Evolutionary conservation across 2,113 vertebrate species (phyloP).

Genomic region (Syngnathus scovelli): DNA sequence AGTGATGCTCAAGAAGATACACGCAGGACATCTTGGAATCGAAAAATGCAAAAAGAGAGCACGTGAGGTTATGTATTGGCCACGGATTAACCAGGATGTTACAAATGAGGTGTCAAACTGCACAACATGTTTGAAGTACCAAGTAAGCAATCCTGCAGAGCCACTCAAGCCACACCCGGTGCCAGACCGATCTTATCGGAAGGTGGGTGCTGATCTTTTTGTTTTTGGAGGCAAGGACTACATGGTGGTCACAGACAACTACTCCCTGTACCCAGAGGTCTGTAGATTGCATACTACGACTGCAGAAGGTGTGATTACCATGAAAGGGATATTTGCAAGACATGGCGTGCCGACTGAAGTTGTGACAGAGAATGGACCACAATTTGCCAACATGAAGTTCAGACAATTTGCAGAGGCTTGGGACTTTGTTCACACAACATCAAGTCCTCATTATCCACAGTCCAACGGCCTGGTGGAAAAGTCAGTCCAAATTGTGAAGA

Average conservation of each 20-base stretch:
- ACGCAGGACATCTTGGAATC: conserved; percentile 10
- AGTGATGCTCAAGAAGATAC: conserved; percentile 5
- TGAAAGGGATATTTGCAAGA: conserved; percentile 4
- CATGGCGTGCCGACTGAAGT: not conserved
- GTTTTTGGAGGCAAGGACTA: not conserved
- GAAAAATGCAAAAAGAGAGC: conserved; percentile 7
- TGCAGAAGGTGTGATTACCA: conserved; percentile 3
- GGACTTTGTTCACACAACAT: too few species aligned
- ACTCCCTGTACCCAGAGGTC: conserved; percentile 4
- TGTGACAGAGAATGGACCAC: too few species aligned
- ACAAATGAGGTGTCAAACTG: conserved; percentile 10
- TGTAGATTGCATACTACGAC: not conserved
- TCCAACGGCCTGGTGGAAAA: too few species aligned
- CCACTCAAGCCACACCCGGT: not conserved
- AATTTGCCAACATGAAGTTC: too few species aligned
- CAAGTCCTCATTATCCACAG: too few species aligned
- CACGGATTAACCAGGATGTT: conserved; percentile 1
- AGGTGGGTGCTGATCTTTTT: conserved; percentile 2
- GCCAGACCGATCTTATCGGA: not conserved
- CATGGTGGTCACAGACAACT: not conserved
- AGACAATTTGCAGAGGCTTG: too few species aligned
- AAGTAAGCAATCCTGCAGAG: conserved; percentile 8
- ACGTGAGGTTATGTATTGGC: conserved; percentile 5
- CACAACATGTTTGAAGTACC: conserved; percentile 3
- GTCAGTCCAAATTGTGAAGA: too few species aligned